phyloP scores from a whole-genome alignment of 1,140 invertebrate species.

The Melipona quadrifasciata region DNA sequence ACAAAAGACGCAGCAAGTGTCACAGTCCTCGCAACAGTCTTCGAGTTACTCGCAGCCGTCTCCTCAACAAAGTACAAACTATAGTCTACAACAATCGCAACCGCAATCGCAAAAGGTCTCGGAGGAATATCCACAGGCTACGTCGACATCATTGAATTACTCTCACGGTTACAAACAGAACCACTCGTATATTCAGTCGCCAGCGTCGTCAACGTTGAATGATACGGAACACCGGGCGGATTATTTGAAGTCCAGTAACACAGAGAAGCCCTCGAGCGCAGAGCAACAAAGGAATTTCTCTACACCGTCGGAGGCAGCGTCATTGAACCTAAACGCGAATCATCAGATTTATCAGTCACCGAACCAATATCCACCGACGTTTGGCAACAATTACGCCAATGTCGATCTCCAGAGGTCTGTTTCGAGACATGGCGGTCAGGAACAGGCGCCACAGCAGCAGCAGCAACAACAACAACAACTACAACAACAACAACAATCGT shows the following conservation, averaged over 20 bases:
- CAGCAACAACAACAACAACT: slow-evolving; percentile 35
- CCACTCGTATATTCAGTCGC: slow-evolving; percentile 65
- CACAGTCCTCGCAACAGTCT: slow-evolving; percentile 63
- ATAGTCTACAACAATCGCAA: slow-evolving; percentile 51
- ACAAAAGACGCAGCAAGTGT: slow-evolving; percentile 66
- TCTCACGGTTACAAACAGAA: slow-evolving; percentile 74
- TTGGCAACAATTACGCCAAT: slow-evolving; percentile 71
- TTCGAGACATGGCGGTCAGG: slow-evolving; percentile 61
- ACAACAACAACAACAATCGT: slow-evolving; percentile 41
- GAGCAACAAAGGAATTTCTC: slow-evolving; percentile 73
- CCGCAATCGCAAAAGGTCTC: slow-evolving; percentile 46
- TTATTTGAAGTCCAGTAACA: slow-evolving; percentile 70
- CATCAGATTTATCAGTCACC: slow-evolving; percentile 75
- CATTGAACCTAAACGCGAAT: slow-evolving; percentile 68
- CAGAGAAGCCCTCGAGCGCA: slow-evolving; percentile 65
- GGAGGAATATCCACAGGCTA: slow-evolving; percentile 61
- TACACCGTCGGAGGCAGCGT: slow-evolving; percentile 62
- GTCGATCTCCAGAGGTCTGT: slow-evolving; percentile 61
- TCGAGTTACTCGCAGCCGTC: slow-evolving; percentile 69
- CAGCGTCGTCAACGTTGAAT: slow-evolving; percentile 57
- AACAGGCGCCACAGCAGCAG: slow-evolving; percentile 52
- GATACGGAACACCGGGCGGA: slow-evolving; percentile 69
- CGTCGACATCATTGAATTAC: slow-evolving; percentile 59
- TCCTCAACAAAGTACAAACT: slow-evolving; percentile 65
- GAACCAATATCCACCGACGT: slow-evolving; percentile 71